A percentile compares a stretch with the other conserved stretches of the same genome.
Evolutionary conservation across 2,113 vertebrate species (phyloP).

Genomic region (Dendropsophus ebraccatus): DNA sequence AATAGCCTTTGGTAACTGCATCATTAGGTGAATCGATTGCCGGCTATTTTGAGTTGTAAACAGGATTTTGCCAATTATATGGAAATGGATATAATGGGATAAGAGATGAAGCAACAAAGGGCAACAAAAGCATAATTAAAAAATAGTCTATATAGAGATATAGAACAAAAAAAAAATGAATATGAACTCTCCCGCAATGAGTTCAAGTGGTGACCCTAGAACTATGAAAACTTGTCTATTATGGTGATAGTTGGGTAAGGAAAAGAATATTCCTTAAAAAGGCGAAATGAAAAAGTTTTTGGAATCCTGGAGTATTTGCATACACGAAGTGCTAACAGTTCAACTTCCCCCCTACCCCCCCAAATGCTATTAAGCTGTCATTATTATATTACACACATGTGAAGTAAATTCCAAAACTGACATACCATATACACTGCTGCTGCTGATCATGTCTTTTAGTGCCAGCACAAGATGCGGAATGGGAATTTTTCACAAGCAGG

Average conservation of each 20-base stretch:
- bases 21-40: conserved; percentile 39
- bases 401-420: conserved; percentile 86
- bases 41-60: conserved; percentile 55
- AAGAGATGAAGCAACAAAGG: not conserved
- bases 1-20: conserved; percentile 39
- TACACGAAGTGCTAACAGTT: conserved; percentile 12
- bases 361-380: conserved; percentile 77
- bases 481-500: conserved; percentile 96
- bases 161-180: not conserved
- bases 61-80: conserved; percentile 57
- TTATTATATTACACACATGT: conserved; percentile 79
- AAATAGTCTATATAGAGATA: not conserved
- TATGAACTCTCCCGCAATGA: not conserved
- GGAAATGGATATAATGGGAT: not conserved
- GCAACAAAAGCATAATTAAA: not conserved
- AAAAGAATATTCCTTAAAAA: not conserved
- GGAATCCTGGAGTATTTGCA: not conserved
- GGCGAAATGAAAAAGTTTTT: not conserved
- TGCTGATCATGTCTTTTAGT: conserved; percentile 99
- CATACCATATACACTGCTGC: conserved; percentile 99
- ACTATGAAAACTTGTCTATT: not conserved
- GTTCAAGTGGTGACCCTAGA: not conserved
- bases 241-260: too few relatives aligned
- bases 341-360: conserved; percentile 4
- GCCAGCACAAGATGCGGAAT: conserved; percentile 94